These are phyloP conservation scores for Paraplagusia blochii DNA, from an alignment of 2,113 vertebrate genomes.

Conservation along the genomic window DNA sequence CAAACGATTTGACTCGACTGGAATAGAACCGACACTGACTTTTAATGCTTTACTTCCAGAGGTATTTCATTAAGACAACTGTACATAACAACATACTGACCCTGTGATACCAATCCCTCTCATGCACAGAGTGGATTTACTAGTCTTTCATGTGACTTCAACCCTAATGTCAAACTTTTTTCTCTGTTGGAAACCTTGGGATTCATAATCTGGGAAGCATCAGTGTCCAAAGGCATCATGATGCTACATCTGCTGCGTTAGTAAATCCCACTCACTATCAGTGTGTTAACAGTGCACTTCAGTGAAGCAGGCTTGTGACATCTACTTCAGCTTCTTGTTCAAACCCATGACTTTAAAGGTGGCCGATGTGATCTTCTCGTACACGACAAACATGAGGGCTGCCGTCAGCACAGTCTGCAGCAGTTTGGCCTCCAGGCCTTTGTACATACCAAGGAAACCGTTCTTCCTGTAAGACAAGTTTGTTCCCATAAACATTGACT, in stretches of 20 bases:
- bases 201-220: neutral
- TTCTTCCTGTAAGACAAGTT: conserved; percentile 57
- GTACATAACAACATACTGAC: too few species aligned
- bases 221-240: neutral
- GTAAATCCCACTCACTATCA: neutral
- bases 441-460: conserved; percentile 73
- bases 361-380: conserved; percentile 76
- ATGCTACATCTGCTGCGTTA: neutral
- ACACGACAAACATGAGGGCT: conserved; percentile 81
- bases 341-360: conserved; percentile 80
- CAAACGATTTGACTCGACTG: too few species aligned
- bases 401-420: conserved; percentile 81
- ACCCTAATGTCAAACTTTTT: neutral
- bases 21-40: too few species aligned
- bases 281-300: neutral
- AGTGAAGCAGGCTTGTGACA: neutral
- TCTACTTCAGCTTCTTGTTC: conserved; percentile 67
- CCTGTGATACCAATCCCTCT: too few species aligned
- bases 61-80: too few species aligned
- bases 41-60: too few species aligned
- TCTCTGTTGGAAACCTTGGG: too few species aligned
- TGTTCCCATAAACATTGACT: neutral
- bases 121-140: too few species aligned
- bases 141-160: neutral
- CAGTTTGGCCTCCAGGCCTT: conserved; percentile 81